A percentile compares a stretch with the other conserved stretches of the same genome.
Evolutionary conservation across 2,113 vertebrate genomes (phyloP).

Genomic region (Anas platyrhynchos): DNA sequence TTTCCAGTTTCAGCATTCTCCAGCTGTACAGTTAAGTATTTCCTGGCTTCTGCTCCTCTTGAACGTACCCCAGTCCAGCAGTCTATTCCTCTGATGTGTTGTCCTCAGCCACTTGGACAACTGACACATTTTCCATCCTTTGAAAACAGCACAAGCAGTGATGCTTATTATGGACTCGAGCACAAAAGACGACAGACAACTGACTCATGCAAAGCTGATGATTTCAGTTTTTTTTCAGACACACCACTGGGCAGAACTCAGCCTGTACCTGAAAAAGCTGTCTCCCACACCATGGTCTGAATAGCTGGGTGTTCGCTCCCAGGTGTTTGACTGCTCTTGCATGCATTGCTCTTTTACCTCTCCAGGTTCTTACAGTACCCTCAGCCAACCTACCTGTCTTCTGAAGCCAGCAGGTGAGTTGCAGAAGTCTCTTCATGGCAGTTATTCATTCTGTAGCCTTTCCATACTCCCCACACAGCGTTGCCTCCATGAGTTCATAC

Average conservation of each 20-base stretch:
- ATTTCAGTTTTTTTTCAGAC: neutral
- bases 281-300: neutral
- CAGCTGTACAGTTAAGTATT: neutral
- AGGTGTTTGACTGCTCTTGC: neutral
- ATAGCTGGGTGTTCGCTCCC: neutral
- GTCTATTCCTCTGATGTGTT: neutral
- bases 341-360: neutral
- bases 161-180: neutral
- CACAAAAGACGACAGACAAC: neutral
- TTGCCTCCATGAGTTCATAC: neutral
- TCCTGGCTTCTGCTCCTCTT: neutral
- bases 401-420: neutral
- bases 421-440: neutral
- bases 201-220: fast-evolving
- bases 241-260: neutral
- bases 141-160: neutral
- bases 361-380: neutral
- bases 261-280: neutral
- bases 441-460: neutral
- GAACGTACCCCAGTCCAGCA: neutral
- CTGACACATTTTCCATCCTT: neutral
- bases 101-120: neutral
- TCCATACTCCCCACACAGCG: neutral
- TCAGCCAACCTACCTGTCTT: fast-evolving
- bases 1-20: neutral